These are phyloP conservation scores for Resseliella maxima DNA, from an alignment of 2,888 invertebrate species.

Conservation along the genomic window DNA sequence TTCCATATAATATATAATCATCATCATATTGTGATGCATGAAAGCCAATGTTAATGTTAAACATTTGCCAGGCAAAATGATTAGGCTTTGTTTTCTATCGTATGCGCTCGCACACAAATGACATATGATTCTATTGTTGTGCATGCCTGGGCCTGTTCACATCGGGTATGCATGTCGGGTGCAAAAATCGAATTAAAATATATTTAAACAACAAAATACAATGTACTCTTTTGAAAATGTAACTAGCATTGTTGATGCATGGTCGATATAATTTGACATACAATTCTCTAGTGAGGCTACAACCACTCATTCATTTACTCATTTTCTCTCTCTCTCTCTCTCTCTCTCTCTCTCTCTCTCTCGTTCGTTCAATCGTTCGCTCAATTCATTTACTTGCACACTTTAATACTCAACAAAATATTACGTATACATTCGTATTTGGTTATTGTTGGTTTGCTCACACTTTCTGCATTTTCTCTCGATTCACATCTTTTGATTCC, in stretches of 20 bases:
- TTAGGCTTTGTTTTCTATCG: neutral
- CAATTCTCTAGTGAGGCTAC: neutral
- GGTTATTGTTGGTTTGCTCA: no score
- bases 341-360: neutral
- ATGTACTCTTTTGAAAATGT: slow-evolving; percentile 34
- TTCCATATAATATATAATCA: slow-evolving; percentile 5
- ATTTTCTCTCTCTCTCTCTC: neutral
- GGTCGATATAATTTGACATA: slow-evolving; percentile 40
- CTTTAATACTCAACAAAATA: no score
- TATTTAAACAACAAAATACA: neutral
- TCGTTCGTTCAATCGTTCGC: neutral
- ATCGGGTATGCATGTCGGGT: slow-evolving; percentile 17
- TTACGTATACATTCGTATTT: no score
- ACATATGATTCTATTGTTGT: slow-evolving; percentile 28
- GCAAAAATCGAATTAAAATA: slow-evolving; percentile 28
- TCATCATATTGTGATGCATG: neutral
- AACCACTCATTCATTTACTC: neutral
- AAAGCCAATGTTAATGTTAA: neutral
- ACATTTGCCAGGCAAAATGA: slow-evolving; percentile 17
- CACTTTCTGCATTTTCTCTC: neutral
- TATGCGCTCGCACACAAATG: neutral
- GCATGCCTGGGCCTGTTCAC: neutral
- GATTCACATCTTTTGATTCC: slow-evolving; percentile 8
- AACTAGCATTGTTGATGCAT: slow-evolving; percentile 6
- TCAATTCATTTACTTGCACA: no score